A percentile compares a stretch with the other conserved stretches of the same genome.
Evolutionary conservation across 2,797 vertebrate genomes (phyloP).

Genomic region (Masticophis lateralis): DNA sequence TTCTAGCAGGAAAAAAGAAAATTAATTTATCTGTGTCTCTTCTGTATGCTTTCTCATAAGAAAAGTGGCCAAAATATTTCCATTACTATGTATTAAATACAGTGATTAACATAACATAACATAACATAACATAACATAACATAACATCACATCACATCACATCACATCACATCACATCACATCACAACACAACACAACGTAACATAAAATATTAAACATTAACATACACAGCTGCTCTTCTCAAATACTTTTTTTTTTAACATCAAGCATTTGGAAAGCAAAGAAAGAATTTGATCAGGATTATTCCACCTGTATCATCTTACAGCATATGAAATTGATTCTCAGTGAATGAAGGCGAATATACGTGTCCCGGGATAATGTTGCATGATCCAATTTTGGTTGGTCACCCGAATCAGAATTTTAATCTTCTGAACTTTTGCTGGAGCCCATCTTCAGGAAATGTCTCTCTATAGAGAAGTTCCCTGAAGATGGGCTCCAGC

Average conservation of each 20-base stretch:
- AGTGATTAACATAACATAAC: not conserved
- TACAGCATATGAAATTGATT: not conserved
- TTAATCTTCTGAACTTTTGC: not conserved
- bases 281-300: not conserved
- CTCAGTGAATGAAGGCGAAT: not conserved
- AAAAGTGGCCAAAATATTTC: conserved; percentile 31
- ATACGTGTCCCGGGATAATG: not conserved
- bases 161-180: not conserved
- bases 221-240: not conserved
- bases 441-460: not conserved
- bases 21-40: conserved; percentile 24
- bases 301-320: not conserved
- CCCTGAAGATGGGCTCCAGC: too few relatives aligned
- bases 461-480: too few relatives aligned
- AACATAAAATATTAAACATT: not conserved
- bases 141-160: not conserved
- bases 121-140: not conserved
- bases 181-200: not conserved
- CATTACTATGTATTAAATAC: not conserved
- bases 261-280: not conserved
- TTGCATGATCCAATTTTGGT: not conserved
- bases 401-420: not conserved
- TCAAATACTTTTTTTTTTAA: not conserved
- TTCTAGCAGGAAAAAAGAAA: conserved; percentile 12
- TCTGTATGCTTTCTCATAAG: not conserved